phyloP scores from a whole-genome alignment of 2,797 vertebrate species.

The Halcyon smyrnensis region DNA sequence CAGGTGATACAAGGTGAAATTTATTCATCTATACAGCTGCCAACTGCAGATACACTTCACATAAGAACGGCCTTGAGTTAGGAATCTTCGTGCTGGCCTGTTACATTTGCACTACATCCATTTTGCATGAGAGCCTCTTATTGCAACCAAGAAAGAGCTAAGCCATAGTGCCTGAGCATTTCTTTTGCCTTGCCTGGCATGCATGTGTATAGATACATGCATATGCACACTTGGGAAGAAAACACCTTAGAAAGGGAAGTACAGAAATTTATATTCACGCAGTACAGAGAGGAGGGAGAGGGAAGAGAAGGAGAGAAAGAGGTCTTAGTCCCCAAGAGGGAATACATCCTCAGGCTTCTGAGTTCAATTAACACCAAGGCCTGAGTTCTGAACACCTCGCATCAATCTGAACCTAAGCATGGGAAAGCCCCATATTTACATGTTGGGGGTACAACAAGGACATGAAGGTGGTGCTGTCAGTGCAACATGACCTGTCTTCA shows the following conservation, averaged over 20 bases:
- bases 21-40: not conserved
- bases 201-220: too few species aligned
- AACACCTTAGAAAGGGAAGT: not conserved
- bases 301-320: not conserved
- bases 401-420: not conserved
- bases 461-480: not conserved
- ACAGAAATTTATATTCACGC: not conserved
- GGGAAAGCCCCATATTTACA: not conserved
- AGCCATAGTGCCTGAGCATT: not conserved
- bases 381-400: not conserved
- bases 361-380: not conserved
- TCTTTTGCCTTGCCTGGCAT: not conserved
- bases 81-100: not conserved
- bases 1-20: not conserved
- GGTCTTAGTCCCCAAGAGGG: not conserved
- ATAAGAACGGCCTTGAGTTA: not conserved
- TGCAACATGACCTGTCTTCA: not conserved
- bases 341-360: not conserved
- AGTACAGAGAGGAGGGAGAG: not conserved
- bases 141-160: not conserved
- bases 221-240: not conserved
- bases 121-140: not conserved
- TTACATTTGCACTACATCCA: not conserved
- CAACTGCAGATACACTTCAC: not conserved
- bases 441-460: not conserved